phyloP scores from a whole-genome alignment of 1,140 invertebrate species.

The Trachymyrmex septentrionalis region DNA sequence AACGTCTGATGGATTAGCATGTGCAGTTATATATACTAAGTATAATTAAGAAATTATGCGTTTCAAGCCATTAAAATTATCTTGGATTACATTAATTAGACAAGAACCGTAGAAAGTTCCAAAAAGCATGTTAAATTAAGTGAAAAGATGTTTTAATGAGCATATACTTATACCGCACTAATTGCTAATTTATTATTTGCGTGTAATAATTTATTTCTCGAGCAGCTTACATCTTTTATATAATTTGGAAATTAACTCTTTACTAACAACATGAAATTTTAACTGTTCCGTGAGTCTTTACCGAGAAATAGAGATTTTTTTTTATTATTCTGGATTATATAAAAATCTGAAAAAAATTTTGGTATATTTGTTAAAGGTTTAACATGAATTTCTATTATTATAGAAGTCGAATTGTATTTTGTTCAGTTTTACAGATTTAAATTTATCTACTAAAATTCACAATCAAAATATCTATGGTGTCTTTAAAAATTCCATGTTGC shows the following conservation, averaged over 20 bases:
- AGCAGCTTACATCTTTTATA: background rate
- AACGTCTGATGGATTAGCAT: background rate
- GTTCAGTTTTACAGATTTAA: too few relatives aligned
- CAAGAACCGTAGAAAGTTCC: background rate
- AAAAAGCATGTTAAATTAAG: background rate
- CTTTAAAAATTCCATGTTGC: too few relatives aligned
- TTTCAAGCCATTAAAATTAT: constrained; percentile 15
- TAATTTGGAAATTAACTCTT: background rate
- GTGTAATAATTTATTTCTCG: background rate
- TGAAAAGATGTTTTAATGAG: background rate
- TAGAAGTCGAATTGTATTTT: too few relatives aligned
- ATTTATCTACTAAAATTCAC: too few relatives aligned
- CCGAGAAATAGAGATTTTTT: too few relatives aligned
- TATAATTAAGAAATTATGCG: constrained; percentile 28
- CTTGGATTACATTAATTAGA: background rate
- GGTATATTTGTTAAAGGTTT: too few relatives aligned
- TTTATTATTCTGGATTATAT: too few relatives aligned
- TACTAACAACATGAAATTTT: too few relatives aligned
- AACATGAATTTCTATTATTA: too few relatives aligned
- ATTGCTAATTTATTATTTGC: background rate
- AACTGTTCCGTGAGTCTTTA: too few relatives aligned
- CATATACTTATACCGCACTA: background rate
- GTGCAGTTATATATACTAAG: constrained; percentile 3
- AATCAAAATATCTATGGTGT: too few relatives aligned
- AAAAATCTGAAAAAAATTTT: too few relatives aligned